phyloP scores from a whole-genome alignment of 30 jellyfish, hydroid and myxozoan genomes.

The Morbakka virulenta region DNA sequence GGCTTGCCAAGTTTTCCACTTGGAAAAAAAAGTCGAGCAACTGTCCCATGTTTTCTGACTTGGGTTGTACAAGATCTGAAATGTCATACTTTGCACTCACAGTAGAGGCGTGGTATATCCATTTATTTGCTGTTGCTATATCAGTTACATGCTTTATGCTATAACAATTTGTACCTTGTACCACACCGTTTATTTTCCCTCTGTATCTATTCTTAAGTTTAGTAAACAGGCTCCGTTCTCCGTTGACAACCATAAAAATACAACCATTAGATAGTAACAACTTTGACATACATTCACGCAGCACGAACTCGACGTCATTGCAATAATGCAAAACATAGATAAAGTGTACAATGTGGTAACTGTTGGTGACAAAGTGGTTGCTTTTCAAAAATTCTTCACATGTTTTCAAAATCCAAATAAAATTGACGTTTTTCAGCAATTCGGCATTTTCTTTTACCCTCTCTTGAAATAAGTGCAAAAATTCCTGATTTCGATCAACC shows the following conservation, averaged over 20 bases:
- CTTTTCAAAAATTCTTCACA: too few relatives aligned
- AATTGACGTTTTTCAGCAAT: neutral
- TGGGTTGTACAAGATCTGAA: constrained; percentile 10
- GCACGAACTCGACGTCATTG: constrained; percentile 34
- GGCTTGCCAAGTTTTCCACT: constrained; percentile 6
- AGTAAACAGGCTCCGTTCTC: constrained; percentile 35
- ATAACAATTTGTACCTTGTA: constrained; percentile 26
- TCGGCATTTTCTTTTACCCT: neutral
- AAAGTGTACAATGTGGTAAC: constrained; percentile 15
- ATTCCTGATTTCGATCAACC: constrained; percentile 35
- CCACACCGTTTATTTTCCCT: neutral
- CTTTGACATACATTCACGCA: constrained; percentile 22
- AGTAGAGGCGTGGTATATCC: neutral
- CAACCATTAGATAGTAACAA: constrained; percentile 12
- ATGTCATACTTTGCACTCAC: constrained; percentile 33
- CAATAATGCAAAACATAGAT: constrained; percentile 37
- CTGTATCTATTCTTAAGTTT: constrained; percentile 27
- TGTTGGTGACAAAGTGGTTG: neutral
- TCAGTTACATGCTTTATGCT: constrained; percentile 11
- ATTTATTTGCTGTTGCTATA: constrained; percentile 21
- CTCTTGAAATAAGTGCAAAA: constrained; percentile 24
- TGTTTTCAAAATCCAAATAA: constrained; percentile 1
- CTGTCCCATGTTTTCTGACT: constrained; percentile 8
- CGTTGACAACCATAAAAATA: constrained; percentile 39
- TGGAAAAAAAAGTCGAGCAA: constrained; percentile 54